Base-by-base conservation (phyloP, 2,797 vertebrate genomes). In the Epinephelus awoara region DNA sequence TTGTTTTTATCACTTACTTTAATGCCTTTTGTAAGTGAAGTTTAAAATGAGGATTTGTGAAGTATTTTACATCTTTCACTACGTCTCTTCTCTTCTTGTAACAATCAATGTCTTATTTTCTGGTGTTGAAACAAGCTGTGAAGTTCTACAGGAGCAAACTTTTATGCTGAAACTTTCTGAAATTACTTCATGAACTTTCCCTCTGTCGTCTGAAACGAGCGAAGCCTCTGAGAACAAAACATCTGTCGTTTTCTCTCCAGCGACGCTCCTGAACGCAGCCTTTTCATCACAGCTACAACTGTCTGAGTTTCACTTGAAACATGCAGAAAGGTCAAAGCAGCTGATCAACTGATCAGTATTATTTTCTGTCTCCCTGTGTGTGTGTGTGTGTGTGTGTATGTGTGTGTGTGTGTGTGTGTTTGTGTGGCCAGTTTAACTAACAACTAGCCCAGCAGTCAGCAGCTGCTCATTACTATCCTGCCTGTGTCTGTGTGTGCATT, bases 401-500 rank as follows among this genome's bases (percentile, higher is more conserved):
- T 21, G 42, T 40, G 21, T 56, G 29, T 38, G 23, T 56, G 40
- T n/a, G 23, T 23, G 23, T 23, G 23, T 23, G 23, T 23, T 23
- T 55, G 17, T 50, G 17, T 14, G 34, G 7, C 21, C 15, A 56
- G 51, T 47, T 49, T 25, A 27, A 46, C 23, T n/a, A 66, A 25
- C 61, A 59, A 56, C 55, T 56, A 42, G 68, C 25, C 38, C 25
- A 80, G 34, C 23, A 71, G 52, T 42, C 64, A 44, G 63, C 69
- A 81, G 47, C 34, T 56, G 72, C 59, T 71, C 50, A 69, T 67
- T 71, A 71, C 57, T 23, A 61, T 54, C 25, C 3, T 25, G 47
- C 17, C 51, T 57, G 18, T 58, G 54, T 44, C 73, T 29, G 51
- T 73, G 55, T 52, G 46, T 70, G 63, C 17, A 51, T 42, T 56